Base-by-base conservation (phyloP, 2,797 vertebrate genomes). In the Esox masquinongy region DNA sequence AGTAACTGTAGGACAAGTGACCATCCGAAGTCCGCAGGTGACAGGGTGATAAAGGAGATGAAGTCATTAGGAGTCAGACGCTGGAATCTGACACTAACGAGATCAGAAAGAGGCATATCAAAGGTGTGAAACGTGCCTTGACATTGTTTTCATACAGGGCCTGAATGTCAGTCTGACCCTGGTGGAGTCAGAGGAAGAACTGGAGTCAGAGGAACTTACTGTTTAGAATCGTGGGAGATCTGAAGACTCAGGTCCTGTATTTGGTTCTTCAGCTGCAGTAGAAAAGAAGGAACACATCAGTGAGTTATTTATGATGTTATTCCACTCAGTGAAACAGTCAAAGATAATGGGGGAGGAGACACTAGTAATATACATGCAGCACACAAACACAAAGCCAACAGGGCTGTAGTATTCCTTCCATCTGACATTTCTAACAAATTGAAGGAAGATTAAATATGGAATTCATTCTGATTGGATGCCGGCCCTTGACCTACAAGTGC, bases 211-310 rank as follows among this genome's bases (percentile, higher is more conserved):
- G 15, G 31, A 67, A 96, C 98, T 97, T 91, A 99, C 98, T 95
- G 91, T 86, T 22, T 95, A 80, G 0, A 16, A 71, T 91, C 93
- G 16, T 90, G 77, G 53, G 0, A 86, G 75, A 77, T 92, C 84
- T 87, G 87, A 78, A 97, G 74, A 14, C 74, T 92, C 85, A 98
- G 68, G 1, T 73, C 19, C 86, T 99, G 98, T 24, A 98, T 91
- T 53, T 77, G 84, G 3, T 94, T 94, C 24, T 85, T 92, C 64
- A 98, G 68, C 97, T 99, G 91, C 4, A 70, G 77, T n/a, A 73
- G 31, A 78, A 49, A 66, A 22, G 43, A 73, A 8, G 24, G 2
- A 15, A 49, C 14, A 67, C 29, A 39, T 24, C 0, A 1, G 72
- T 15, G 17, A 56, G 22, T n/a, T 15, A 47, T 61, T 61, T 11